Evolutionary conservation across 2,888 invertebrate species (phyloP), one percentile per base, ranked within the genome.

Genomic region (Notocelia uddmanniana): DNA sequence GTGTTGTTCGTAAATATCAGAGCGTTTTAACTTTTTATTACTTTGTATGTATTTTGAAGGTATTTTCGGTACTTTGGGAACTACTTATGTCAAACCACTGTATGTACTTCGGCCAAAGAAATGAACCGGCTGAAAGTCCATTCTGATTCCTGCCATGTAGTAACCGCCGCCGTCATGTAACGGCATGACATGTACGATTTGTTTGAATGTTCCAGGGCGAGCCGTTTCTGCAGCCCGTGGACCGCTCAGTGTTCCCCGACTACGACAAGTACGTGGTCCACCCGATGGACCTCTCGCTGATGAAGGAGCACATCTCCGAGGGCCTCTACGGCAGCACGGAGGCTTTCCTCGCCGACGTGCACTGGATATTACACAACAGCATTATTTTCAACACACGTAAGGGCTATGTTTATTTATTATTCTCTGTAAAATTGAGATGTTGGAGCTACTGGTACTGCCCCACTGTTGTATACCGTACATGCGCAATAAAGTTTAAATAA

Each of bases 281-380:
- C 83, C 98, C 98, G 0, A 98, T 99, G 96, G 97, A 98, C 83
- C 94, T 99, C 54, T 92, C 94, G 18, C 94, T 95, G 15, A 93
- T 99, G 80, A 96, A 97, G 82, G 93, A 95, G 69, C 97, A 98
- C 86, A 97, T 98, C 62, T 94, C 94, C 67, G 94, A 95, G 63
- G 96, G 96, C 66, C 83, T 95, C 26, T 99, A 98, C 89, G 97
- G 97, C 15, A 97, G 97, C 84, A 97, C 98, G 0, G 98, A 98
- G 81, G 97, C 97, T 2, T 98, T 99, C 89, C 93, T 97, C 69
- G 96, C 97, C 0, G 99, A 99, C 88, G 96, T 96, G 10, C 98
- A 98, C 86, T 99, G 98, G 98, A 97, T 99, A 82, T 94, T 97
- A 66, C 99, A 99, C 87, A 98, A 99, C 89, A 97, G 98, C 82